Evolutionary conservation across 2,888 invertebrate species (phyloP).

Genomic region (Rotaria sp.): DNA sequence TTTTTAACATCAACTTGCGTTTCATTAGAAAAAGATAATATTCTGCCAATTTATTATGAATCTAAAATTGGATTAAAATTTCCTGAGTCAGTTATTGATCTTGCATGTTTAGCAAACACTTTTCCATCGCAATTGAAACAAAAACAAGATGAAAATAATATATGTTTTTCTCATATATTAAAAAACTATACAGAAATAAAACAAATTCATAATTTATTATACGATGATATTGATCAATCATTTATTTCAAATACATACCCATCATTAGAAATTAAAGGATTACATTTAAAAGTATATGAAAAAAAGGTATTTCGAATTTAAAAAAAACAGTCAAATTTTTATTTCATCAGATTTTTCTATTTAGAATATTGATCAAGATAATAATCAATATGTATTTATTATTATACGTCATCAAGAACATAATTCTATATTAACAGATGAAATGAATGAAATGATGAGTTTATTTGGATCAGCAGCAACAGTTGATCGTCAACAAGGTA

Average conservation of each 20-base stretch:
- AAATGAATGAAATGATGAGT: constrained; percentile 14
- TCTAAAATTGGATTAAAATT: neutral
- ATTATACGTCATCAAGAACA: neutral
- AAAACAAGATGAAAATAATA: neutral
- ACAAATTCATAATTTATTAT: neutral
- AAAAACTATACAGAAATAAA: neutral
- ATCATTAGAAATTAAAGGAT: neutral
- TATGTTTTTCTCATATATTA: neutral
- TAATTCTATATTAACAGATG: neutral
- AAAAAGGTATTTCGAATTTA: neutral
- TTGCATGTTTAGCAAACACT: neutral
- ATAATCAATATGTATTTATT: neutral
- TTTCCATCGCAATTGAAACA: neutral
- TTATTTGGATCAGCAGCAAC: neutral
- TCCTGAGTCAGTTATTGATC: neutral
- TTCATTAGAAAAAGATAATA: neutral
- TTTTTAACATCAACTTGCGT: neutral
- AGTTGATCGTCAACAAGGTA: neutral
- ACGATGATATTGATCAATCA: neutral
- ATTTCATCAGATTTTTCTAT: neutral
- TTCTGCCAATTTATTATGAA: neutral
- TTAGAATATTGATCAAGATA: neutral
- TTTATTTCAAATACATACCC: neutral
- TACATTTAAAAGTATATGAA: neutral
- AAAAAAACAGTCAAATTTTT: neutral